Base-by-base conservation (phyloP, 2,113 vertebrate species). In the Alces alces region DNA sequence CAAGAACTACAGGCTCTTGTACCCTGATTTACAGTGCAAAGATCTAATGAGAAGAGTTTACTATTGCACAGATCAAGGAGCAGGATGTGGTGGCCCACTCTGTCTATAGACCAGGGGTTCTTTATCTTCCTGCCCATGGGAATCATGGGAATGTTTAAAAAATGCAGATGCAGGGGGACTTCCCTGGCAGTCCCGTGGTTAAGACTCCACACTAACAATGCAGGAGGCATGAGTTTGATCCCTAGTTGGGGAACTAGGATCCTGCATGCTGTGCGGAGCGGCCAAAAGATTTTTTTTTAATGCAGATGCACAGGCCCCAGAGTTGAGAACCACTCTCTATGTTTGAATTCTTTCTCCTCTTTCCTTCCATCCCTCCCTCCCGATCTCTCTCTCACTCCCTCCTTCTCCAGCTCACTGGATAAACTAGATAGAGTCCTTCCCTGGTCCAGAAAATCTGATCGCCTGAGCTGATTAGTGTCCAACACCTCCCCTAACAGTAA, bases 151-250 rank as follows among this genome's bases (percentile, higher is more conserved):
- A 58, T 23, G 57, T 70, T 73, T 54, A 28, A 12, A 60, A 87
- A 54, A 27, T n/a, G 30, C 5, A n/a, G 47, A 7, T 3, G 7
- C 17, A 64, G 70, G 36, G 5, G 36, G 23, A 43, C 3, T 76
- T 76, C 70, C 23, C 36, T 76, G 70, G 36, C 1, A 0, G 36
- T 25, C 36, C 70, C 0, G 2, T 43, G 70, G 23, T 76, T 76
- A 43, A 76, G 70, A 43, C 70, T 76, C 70, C 36, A 10, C 6
- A 25, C 70, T 43, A 11, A 25, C 39, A 73, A 27, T 43, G 23
- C 36, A 43, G 36, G 36, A 27, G 70, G 21, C 36, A 27, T 3
- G 36, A 43, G 70, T 76, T 76, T 1, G 1, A 76, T 76, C 23
- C 36, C 70, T 27, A 43, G 36, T 7, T 76, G 21, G 70, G 13